Conservation (phyloP, 2,113 vertebrate genomes). For the Microcebus tavaratra region DNA sequence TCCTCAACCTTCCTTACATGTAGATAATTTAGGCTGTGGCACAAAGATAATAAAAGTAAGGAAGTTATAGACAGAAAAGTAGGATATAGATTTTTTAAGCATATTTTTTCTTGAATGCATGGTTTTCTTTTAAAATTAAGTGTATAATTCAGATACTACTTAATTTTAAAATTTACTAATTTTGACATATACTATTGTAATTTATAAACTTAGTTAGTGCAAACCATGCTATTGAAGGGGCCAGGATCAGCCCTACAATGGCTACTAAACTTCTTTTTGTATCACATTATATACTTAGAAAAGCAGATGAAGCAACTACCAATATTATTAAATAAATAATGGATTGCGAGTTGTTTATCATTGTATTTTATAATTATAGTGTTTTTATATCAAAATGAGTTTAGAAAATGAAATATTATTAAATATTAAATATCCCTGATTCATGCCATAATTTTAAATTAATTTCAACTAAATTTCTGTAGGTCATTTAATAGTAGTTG, state of each 20-base stretch:
- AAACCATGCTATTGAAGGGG: not conserved
- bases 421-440: not conserved
- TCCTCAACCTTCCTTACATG: not conserved
- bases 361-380: not conserved
- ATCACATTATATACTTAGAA: not conserved
- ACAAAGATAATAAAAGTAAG: slow-evolving; percentile 5
- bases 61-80: slow-evolving; percentile 4
- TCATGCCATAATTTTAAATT: not conserved
- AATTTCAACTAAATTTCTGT: not conserved
- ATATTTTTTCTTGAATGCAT: not conserved
- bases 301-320: not conserved
- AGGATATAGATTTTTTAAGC: not conserved
- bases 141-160: not conserved
- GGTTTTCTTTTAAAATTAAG: not conserved
- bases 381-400: not conserved
- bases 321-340: not conserved
- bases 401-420: not conserved
- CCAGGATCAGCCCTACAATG: not conserved
- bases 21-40: slow-evolving; percentile 19
- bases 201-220: not conserved
- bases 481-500: not conserved
- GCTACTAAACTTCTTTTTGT: not conserved
- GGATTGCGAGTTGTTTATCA: not conserved
- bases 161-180: not conserved
- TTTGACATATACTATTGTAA: not conserved